These are phyloP conservation scores for Tarsius wallacei DNA, from an alignment of 2,797 vertebrate species.

Conservation along the genomic window DNA sequence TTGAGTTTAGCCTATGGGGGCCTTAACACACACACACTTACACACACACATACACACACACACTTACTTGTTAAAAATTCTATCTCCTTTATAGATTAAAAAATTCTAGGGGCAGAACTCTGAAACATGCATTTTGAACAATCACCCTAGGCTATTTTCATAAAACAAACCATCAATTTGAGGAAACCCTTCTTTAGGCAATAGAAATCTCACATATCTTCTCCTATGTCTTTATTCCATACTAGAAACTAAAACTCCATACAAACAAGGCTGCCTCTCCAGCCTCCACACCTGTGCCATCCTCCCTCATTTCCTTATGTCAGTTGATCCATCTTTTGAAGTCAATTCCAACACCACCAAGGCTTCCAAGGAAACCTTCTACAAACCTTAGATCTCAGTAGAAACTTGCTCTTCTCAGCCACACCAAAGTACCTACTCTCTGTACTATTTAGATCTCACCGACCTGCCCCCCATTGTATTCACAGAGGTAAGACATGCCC, in stretches of 20 bases:
- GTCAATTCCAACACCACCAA: neutral
- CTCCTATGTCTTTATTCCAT: neutral
- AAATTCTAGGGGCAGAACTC: neutral
- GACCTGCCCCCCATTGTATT: fast-evolving
- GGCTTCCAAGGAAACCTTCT: neutral
- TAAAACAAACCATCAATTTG: neutral
- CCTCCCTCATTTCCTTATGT: neutral
- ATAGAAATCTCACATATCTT: neutral
- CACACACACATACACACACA: neutral
- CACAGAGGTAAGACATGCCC: neutral
- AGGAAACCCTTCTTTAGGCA: neutral
- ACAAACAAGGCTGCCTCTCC: neutral
- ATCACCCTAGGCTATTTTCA: neutral
- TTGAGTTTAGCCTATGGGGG: too few relatives aligned
- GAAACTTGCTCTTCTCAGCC: neutral
- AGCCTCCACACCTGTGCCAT: fast-evolving
- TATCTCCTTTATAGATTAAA: fast-evolving
- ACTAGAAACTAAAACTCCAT: neutral
- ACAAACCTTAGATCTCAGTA: neutral
- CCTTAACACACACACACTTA: too few relatives aligned
- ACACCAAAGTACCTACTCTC: neutral
- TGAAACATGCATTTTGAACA: neutral
- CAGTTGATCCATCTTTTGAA: neutral
- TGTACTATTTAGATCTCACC: neutral
- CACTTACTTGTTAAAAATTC: neutral